These are phyloP conservation scores for Abscondita cerata DNA, from an alignment of 2,888 invertebrate species.

Conservation along the genomic window DNA sequence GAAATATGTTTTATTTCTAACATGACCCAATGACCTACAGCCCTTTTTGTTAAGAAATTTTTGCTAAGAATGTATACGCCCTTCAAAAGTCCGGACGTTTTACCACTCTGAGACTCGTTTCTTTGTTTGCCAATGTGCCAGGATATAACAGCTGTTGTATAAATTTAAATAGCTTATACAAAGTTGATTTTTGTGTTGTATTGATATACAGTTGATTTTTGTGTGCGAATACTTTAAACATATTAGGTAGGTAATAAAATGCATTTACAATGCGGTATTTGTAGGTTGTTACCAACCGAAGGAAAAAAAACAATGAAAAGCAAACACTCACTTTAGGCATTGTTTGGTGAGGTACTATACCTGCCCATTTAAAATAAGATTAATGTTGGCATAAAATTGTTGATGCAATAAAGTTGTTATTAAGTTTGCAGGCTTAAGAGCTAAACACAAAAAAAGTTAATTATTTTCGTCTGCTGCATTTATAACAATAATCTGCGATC, in stretches of 20 bases:
- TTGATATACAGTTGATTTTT: slow-evolving; percentile 2
- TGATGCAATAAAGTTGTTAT: not conserved
- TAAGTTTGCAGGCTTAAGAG: slow-evolving; percentile 1
- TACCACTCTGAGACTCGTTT: slow-evolving; percentile 19
- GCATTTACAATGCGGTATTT: slow-evolving; percentile 9
- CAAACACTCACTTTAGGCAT: slow-evolving; percentile 1
- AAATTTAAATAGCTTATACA: slow-evolving; percentile 13
- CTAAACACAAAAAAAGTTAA: not conserved
- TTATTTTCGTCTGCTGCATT: not conserved
- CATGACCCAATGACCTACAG: slow-evolving; percentile 14
- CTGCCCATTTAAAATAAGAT: slow-evolving; percentile 12
- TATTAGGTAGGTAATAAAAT: slow-evolving; percentile 14
- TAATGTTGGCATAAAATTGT: slow-evolving; percentile 10
- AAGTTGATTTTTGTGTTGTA: slow-evolving; percentile 7
- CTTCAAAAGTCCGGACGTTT: slow-evolving; percentile 25
- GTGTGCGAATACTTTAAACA: not conserved
- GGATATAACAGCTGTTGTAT: slow-evolving; percentile 19
- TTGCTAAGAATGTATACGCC: slow-evolving; percentile 15
- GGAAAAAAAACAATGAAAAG: slow-evolving; percentile 1
- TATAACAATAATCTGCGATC: not conserved
- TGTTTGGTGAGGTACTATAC: not conserved
- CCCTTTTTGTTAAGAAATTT: slow-evolving; percentile 9
- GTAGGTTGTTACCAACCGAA: slow-evolving; percentile 5
- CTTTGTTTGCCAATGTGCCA: slow-evolving; percentile 21
- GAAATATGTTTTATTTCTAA: not conserved